phyloP scores from a whole-genome alignment of 1,140 invertebrate genomes.

The Tetranychus urticae region DNA sequence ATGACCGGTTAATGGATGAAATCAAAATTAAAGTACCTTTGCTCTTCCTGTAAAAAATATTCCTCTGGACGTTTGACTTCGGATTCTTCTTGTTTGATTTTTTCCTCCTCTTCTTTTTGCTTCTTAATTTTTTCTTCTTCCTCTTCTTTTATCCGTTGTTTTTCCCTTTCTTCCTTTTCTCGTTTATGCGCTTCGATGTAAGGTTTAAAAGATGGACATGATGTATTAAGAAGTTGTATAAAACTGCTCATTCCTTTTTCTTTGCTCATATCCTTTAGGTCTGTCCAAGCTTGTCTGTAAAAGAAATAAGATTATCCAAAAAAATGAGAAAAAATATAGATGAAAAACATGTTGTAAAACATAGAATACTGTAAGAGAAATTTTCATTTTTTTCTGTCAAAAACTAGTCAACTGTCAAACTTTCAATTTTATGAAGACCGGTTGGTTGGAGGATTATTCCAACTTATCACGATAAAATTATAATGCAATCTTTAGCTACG shows the following conservation, averaged over 20 bases:
- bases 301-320: neutral
- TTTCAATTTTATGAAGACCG: too few species aligned
- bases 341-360: too few species aligned
- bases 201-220: constrained; percentile 67
- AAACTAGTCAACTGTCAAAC: too few species aligned
- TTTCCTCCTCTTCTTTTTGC: constrained; percentile 25
- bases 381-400: too few species aligned
- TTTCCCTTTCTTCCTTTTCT: constrained; percentile 48
- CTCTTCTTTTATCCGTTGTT: constrained; percentile 29
- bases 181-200: constrained; percentile 71
- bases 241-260: constrained; percentile 75
- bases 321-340: neutral
- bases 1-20: too few species aligned
- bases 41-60: constrained; percentile 20
- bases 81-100: neutral
- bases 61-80: constrained; percentile 27
- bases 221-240: constrained; percentile 55
- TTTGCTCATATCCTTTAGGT: constrained; percentile 55
- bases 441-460: too few species aligned
- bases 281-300: constrained; percentile 57
- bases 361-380: too few species aligned
- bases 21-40: constrained; percentile 19
- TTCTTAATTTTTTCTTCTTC: constrained; percentile 30
- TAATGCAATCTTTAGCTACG: too few species aligned
- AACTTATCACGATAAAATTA: too few species aligned